Base-by-base conservation (phyloP, 1,140 invertebrate species). In the Leptopilina boulardi region DNA sequence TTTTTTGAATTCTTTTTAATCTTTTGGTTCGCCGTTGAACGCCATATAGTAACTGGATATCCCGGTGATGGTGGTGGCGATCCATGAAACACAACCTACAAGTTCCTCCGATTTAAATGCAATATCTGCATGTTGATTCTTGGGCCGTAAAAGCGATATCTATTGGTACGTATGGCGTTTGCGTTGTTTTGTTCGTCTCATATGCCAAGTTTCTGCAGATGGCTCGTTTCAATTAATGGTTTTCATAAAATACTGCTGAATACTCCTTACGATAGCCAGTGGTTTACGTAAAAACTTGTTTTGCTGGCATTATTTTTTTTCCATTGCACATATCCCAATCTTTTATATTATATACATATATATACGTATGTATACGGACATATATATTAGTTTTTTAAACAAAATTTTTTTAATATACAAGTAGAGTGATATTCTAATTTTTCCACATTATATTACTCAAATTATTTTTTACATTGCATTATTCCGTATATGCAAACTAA, bases 11-110 rank as follows among this genome's bases (percentile, higher is more conserved):
- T 75, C 76, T 79, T 80, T 84, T 81, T 81, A 73, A 74, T 34
- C 73, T 21, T n/a, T 70, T 23, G 15, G 23, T 66, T 66, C 18
- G 21, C 26, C 44, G 30, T 44, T 59, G 38, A 59, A 72, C 77
- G 76, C 75, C 19, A 34, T n/a, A n/a, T 34, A 71, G 84, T 87
- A 87, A 85, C 77, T 79, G 80, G 79, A 86, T 86, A 83, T 76
- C 73, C 75, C 59, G 76, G 8, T 4, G n/a, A n/a, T n/a, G n/a
- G n/a, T 30, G 59, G 30, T 75, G 79, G 76, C 71, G 56, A 51
- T 42, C 59, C 71, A 66, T 77, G 79, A 84, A 82, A 79, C 75
- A 76, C 73, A 2, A 4, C 41, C 51, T 77, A 72, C 30, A 78
- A 76, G 41, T 23, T 77, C 18, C 47, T 38, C 76, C 74, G 76